Evolutionary conservation across 2,888 invertebrate species (phyloP).

Genomic region (Chymomyza procnemis): DNA sequence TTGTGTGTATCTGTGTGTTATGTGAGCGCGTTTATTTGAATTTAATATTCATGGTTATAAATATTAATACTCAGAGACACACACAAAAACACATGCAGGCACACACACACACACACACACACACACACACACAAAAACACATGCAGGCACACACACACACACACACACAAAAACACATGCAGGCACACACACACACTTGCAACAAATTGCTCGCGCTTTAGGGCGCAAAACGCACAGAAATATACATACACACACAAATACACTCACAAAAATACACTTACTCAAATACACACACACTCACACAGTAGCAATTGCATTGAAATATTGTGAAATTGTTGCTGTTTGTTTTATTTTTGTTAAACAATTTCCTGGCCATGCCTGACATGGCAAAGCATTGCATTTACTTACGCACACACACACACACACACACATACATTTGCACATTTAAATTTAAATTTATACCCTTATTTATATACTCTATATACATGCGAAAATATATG

Average conservation of each 20-base stretch:
- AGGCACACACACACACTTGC: not conserved
- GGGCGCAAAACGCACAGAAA: not conserved
- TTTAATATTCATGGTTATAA: constrained; percentile 66
- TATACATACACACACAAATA: not conserved
- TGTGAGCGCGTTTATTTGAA: constrained; percentile 55
- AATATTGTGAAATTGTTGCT: constrained; percentile 52
- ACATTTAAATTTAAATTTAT: constrained; percentile 3
- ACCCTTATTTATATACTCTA: not conserved
- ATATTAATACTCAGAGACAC: constrained; percentile 53
- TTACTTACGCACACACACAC: not conserved
- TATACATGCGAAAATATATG: constrained; percentile 12
- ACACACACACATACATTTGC: not conserved
- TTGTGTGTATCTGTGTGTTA: not conserved
- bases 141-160: constrained; percentile 33
- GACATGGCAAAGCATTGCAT: constrained; percentile 13
- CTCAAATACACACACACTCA: not conserved
- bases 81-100: not conserved
- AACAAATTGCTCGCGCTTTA: not conserved
- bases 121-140: not conserved
- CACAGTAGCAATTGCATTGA: not conserved
- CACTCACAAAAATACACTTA: not conserved
- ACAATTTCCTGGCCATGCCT: constrained; percentile 25
- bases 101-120: not conserved
- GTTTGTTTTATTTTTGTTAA: constrained; percentile 38
- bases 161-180: not conserved